Evolutionary conservation across 2,797 vertebrate species (phyloP).

Genomic region (Muscicapa comitata): DNA sequence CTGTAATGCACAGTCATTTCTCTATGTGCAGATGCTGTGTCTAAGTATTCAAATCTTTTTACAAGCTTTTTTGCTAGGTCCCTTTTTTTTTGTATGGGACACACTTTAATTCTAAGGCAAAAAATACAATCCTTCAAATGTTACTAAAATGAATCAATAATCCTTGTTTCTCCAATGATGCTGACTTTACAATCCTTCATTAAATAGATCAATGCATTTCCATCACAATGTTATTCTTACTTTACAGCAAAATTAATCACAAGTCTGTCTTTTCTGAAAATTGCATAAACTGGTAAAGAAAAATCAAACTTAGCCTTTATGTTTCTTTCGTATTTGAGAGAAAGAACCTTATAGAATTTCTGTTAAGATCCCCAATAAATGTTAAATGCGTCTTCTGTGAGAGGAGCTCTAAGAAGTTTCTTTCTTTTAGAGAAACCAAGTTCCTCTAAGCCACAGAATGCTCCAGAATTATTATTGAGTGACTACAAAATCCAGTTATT

Average conservation of each 20-base stretch:
- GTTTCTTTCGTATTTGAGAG: not conserved
- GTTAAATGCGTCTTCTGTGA: not conserved
- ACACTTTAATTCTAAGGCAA: not conserved
- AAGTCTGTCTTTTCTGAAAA: slow-evolving; percentile 1
- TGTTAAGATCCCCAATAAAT: not conserved
- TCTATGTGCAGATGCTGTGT: not conserved
- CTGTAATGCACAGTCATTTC: not conserved
- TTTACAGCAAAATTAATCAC: slow-evolving; percentile 17
- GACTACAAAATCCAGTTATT: slow-evolving; percentile 26
- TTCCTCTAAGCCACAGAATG: not conserved
- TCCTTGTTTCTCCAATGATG: not conserved
- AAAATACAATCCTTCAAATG: not conserved
- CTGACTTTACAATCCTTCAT: slow-evolving; percentile 20
- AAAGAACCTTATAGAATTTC: not conserved
- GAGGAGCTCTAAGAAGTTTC: not conserved
- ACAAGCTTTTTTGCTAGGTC: not conserved
- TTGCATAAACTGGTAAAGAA: not conserved
- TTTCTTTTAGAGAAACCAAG: not conserved
- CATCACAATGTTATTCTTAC: slow-evolving; percentile 23
- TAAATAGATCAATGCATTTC: slow-evolving; percentile 36
- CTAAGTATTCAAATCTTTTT: not conserved
- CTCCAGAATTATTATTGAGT: not conserved
- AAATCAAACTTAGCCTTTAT: not conserved
- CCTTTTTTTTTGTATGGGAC: not conserved
- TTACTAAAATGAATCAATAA: slow-evolving; percentile 37